Percentiles rank a stretch among this genome's conserved stretches.
Evolutionary conservation across 1,140 invertebrate genomes (phyloP).

Genomic region (Manduca sexta): DNA sequence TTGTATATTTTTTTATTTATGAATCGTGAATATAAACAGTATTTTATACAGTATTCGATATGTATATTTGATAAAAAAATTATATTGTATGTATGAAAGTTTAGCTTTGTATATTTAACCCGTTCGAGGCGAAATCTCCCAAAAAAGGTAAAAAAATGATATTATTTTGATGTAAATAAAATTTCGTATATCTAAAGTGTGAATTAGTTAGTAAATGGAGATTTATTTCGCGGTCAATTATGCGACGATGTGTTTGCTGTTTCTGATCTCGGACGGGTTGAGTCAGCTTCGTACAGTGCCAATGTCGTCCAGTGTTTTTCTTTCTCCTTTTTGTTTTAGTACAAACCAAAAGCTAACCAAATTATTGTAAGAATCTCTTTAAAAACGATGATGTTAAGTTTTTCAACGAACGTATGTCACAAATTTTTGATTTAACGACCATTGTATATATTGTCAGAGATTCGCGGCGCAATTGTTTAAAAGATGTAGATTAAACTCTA

Average conservation of each 20-base stretch:
- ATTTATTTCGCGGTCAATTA: no score
- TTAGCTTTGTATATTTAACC: no score
- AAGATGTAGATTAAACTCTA: conserved; percentile 43
- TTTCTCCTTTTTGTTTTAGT: conserved; percentile 24
- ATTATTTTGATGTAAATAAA: no score
- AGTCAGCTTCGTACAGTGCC: conserved; percentile 27
- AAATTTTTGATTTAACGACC: conserved; percentile 33
- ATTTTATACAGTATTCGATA: conserved; percentile 59
- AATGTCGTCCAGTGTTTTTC: conserved; percentile 37
- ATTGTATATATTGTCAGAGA: conserved; percentile 43
- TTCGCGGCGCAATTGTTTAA: conserved; percentile 62
- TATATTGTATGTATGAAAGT: no score
- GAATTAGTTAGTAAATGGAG: no score
- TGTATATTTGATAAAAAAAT: conserved; percentile 9
- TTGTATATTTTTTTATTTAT: conserved; percentile 25
- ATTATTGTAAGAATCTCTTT: conserved; percentile 46
- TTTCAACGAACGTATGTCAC: conserved; percentile 31
- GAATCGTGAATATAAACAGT: conserved; percentile 57
- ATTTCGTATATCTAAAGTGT: background rate
- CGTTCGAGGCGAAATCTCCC: background rate
- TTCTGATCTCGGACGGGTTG: no score
- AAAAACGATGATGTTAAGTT: conserved; percentile 24
- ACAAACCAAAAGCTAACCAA: conserved; percentile 51
- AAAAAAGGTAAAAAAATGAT: conserved; percentile 4
- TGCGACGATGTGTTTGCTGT: no score